Percentiles rank a stretch among this genome's conserved stretches.
These are phyloP conservation scores for Protaetia brevitarsis DNA, from an alignment of 1,140 invertebrate genomes.

Conservation along the genomic window DNA sequence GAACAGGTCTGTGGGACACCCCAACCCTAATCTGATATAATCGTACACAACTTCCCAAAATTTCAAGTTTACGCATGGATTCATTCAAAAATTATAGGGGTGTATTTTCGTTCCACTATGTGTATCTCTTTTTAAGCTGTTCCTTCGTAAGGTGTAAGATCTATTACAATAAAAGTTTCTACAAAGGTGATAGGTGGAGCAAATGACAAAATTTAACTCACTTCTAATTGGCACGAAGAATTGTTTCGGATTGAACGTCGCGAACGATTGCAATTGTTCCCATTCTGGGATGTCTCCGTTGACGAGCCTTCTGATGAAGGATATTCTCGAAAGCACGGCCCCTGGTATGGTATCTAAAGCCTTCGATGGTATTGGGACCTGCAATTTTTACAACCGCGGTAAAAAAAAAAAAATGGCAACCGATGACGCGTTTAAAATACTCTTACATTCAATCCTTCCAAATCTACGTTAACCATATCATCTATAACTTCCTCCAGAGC, in stretches of 20 bases:
- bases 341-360: slow-evolving; percentile 47
- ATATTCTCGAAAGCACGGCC: slow-evolving; percentile 34
- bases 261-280: slow-evolving; percentile 26
- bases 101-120: no score
- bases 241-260: slow-evolving; percentile 49
- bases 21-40: no score
- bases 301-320: slow-evolving; percentile 26
- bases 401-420: neutral
- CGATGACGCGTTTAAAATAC: neutral
- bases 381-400: neutral
- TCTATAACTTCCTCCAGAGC: neutral
- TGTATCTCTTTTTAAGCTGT: no score
- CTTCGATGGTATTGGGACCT: slow-evolving; percentile 14
- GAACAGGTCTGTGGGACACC: no score
- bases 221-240: slow-evolving; percentile 55
- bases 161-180: no score
- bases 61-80: no score
- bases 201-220: slow-evolving; percentile 30
- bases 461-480: neutral
- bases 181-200: no score
- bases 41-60: no score
- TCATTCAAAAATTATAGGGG: no score
- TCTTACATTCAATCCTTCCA: neutral
- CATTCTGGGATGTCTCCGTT: slow-evolving; percentile 50
- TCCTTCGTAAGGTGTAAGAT: no score